phyloP scores from a whole-genome alignment of 2,113 vertebrate species.

The Silurus asotus region DNA sequence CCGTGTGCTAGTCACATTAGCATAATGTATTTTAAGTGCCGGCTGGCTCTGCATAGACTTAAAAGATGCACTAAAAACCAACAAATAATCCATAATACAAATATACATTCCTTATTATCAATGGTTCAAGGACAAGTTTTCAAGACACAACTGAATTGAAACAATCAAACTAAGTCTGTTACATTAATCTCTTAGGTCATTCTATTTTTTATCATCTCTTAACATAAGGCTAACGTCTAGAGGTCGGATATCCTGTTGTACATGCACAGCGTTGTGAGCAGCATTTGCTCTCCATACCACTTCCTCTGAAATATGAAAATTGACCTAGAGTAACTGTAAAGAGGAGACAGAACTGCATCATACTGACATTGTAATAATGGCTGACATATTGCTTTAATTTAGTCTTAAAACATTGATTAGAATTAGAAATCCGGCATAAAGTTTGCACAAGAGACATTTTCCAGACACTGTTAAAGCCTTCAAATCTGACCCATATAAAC shows the following conservation, averaged over 20 bases:
- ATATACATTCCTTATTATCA: neutral
- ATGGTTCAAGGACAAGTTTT: no score
- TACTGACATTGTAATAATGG: neutral
- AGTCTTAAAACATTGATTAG: neutral
- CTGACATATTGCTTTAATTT: neutral
- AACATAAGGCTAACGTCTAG: conserved; percentile 60
- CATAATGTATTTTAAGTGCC: neutral
- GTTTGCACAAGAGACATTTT: neutral
- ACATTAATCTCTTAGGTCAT: neutral
- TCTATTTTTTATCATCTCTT: conserved; percentile 39
- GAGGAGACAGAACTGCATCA: conserved; percentile 45
- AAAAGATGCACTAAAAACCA: neutral
- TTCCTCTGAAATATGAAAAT: conserved; percentile 66
- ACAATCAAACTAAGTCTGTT: neutral
- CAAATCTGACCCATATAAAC: neutral
- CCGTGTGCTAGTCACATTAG: conserved; percentile 17
- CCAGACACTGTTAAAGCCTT: neutral
- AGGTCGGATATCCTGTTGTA: conserved; percentile 73
- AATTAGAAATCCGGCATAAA: neutral
- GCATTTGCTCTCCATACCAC: conserved; percentile 60
- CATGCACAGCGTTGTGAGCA: conserved; percentile 53
- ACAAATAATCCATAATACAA: neutral
- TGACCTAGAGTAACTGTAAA: conserved; percentile 68
- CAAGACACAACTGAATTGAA: neutral
- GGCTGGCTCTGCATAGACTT: neutral